Evolutionary conservation across 2,888 invertebrate species (phyloP), one percentile per base, ranked within the genome.

Genomic region (Eupithecia subfuscata): DNA sequence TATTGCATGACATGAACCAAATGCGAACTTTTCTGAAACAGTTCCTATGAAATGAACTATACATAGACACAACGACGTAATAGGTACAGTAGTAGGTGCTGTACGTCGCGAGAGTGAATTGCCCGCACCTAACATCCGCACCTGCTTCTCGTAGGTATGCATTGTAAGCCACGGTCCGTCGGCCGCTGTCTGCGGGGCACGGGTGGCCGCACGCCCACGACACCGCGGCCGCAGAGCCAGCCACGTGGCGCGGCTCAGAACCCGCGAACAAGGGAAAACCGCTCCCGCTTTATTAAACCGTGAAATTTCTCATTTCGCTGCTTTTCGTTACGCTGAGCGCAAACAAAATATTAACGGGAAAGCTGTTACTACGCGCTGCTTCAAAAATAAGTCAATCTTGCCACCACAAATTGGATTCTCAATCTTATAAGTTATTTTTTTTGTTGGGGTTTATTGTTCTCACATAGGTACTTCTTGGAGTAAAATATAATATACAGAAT

Each of bases 231-330:
- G 22, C 22, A 56, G 11, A 56, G 22, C 11, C 56, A 56, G 3
- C 52, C 52, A n/a, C n/a, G n/a, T n/a, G 11, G 22, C 56, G n/a
- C 22, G 56, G 4, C 11, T 11, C 56, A 56, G 22, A n/a, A 22
- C n/a, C 12, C 56, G 11, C n/a, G 56, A 56, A 56, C 56, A 56
- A 56, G 22, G 12, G 56, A 56, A 52, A 34, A 65, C 30, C 34
- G 18, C 34, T 65, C 37, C 16, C 34, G 79, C 77, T 79, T 83
- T 82, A 83, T 80, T 82, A 84, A 85, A 82, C 79, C 85, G 81
- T 84, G 82, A 86, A 85, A 85, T 86, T 86, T 86, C 85, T 87
- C 86, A 85, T 87, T 86, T 82, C 69, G 77, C 69, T 77, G 78
- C 71, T 74, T 79, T 80, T 82, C 81, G 83, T 72, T 70, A 68